Conservation (phyloP, 2,113 vertebrate genomes). For the Pao palembangensis region DNA sequence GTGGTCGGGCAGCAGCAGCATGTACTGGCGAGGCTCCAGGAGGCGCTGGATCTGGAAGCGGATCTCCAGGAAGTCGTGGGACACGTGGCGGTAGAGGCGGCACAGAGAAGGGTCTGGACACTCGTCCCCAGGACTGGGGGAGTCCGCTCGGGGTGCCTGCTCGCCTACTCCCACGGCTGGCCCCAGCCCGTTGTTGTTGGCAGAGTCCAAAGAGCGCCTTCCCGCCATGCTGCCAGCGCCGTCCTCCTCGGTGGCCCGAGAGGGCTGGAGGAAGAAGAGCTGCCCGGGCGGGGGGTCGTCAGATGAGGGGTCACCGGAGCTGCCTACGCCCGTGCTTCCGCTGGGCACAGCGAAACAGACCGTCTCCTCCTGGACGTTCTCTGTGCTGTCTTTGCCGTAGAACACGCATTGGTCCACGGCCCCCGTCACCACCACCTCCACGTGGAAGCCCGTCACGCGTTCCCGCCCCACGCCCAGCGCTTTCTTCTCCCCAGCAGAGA, state of each 20-base stretch:
- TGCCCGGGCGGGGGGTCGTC: slow-evolving; percentile 89
- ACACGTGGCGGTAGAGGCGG: slow-evolving; percentile 92
- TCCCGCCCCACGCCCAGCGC: slow-evolving; percentile 56
- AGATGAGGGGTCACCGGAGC: slow-evolving; percentile 59
- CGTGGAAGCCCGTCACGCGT: slow-evolving; percentile 84
- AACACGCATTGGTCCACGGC: slow-evolving; percentile 94
- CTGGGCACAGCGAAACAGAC: slow-evolving; percentile 80
- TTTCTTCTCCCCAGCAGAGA: slow-evolving; percentile 66
- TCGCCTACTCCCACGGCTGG: slow-evolving; percentile 39
- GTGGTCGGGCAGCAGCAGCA: slow-evolving; percentile 92
- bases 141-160: slow-evolving; percentile 55
- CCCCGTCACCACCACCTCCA: slow-evolving; percentile 93
- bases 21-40: slow-evolving; percentile 91
- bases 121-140: slow-evolving; percentile 64
- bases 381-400: slow-evolving; percentile 88
- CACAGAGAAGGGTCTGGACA: slow-evolving; percentile 83
- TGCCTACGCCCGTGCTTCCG: slow-evolving; percentile 29
- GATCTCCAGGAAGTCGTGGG: slow-evolving; percentile 94
- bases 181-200: slow-evolving; percentile 55
- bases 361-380: slow-evolving; percentile 89
- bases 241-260: slow-evolving; percentile 69
- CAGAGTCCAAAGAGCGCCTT: slow-evolving; percentile 65
- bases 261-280: slow-evolving; percentile 83
- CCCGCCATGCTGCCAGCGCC: slow-evolving; percentile 34
- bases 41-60: slow-evolving; percentile 94